Percentiles rank a stretch among this genome's conserved stretches.
Evolutionary conservation across 2,797 vertebrate genomes (phyloP).

Genomic region (Nyctalus aviator): DNA sequence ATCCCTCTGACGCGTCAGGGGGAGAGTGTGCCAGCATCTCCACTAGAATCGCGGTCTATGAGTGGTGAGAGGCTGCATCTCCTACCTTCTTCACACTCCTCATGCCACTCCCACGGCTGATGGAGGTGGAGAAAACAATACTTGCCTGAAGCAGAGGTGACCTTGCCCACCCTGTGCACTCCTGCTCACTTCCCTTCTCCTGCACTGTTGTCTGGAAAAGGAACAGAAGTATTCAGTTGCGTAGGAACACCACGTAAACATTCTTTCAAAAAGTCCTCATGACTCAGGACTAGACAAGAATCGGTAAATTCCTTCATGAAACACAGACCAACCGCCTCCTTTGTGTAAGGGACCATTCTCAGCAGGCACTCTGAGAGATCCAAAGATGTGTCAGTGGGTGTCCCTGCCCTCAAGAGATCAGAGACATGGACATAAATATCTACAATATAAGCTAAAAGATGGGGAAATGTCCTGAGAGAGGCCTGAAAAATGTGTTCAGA

Average conservation of each 20-base stretch:
- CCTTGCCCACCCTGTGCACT: not conserved
- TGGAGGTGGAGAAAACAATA: not conserved
- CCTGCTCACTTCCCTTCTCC: not conserved
- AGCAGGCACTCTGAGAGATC: constrained; percentile 29
- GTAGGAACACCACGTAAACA: not conserved
- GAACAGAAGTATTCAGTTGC: constrained; percentile 42
- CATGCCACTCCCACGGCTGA: not conserved
- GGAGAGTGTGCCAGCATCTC: not conserved
- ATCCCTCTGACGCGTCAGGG: not conserved
- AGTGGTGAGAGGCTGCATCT: not conserved
- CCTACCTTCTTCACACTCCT: not conserved
- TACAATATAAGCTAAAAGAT: not conserved
- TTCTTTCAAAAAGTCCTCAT: constrained; percentile 16
- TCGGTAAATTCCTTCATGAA: constrained; percentile 48
- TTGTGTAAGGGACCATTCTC: constrained; percentile 34
- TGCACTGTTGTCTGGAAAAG: constrained; percentile 26
- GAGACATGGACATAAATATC: constrained; percentile 68
- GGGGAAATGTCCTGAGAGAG: constrained; percentile 54
- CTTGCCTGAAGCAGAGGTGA: not conserved
- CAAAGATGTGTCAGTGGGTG: constrained; percentile 25
- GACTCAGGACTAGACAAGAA: not conserved
- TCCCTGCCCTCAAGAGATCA: constrained; percentile 54
- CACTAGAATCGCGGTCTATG: not conserved
- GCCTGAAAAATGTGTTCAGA: constrained; percentile 60
- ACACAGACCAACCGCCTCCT: constrained; percentile 13